Conservation (phyloP, 2,113 vertebrate species). For the Arothron firmamentum region DNA sequence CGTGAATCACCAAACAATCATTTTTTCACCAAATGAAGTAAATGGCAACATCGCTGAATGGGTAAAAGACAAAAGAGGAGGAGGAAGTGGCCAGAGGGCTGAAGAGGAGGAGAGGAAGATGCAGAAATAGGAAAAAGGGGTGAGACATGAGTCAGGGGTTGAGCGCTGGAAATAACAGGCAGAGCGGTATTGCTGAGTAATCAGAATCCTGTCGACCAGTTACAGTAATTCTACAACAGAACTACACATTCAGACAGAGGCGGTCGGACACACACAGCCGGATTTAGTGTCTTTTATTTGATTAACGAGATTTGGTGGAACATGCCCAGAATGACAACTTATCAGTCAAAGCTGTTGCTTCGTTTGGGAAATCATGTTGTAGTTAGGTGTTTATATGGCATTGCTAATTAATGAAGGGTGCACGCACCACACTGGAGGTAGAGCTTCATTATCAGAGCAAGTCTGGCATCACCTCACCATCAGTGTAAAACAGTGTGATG, state of each 20-base stretch:
- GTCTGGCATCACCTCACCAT: no score
- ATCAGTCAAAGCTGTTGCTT: no score
- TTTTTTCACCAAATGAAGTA: slow-evolving; percentile 43
- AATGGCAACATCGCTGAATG: slow-evolving; percentile 50
- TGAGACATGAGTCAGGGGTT: slow-evolving; percentile 60
- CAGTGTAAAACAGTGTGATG: no score
- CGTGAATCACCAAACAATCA: slow-evolving; percentile 74
- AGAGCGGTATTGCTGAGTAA: slow-evolving; percentile 66
- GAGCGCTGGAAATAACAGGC: slow-evolving; percentile 46
- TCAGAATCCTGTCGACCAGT: slow-evolving; percentile 38
- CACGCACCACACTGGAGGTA: no score
- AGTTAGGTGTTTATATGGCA: no score
- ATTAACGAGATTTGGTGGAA: no score
- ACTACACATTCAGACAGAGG: slow-evolving; percentile 49
- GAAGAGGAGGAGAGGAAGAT: slow-evolving; percentile 42
- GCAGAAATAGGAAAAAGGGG: slow-evolving; percentile 11
- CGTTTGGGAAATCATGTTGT: no score
- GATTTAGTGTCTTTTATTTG: no score
- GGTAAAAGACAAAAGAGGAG: slow-evolving; percentile 50
- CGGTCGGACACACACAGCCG: slow-evolving; percentile 12
- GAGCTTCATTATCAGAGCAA: no score
- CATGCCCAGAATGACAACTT: no score
- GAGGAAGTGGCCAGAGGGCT: slow-evolving; percentile 52
- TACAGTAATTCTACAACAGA: slow-evolving; percentile 68
- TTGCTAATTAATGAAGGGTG: no score